Evolutionary conservation across 2,888 invertebrate genomes (phyloP).

Genomic region (Loripinus fragilis): DNA sequence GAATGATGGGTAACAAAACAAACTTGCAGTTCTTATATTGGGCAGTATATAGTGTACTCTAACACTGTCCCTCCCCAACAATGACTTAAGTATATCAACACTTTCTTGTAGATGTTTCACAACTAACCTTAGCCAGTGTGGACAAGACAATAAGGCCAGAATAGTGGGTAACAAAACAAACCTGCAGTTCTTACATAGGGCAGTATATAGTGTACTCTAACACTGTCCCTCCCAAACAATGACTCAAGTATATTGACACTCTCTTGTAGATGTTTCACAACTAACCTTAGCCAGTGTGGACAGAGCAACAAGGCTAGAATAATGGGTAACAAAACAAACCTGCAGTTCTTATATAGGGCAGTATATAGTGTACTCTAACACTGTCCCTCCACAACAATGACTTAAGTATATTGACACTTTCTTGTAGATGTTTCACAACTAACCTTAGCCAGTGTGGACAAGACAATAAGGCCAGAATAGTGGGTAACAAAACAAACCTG

Average conservation of each 20-base stretch:
- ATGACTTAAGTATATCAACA: background rate
- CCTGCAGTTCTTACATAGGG: background rate
- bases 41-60: background rate
- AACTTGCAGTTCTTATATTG: background rate
- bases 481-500: too few relatives aligned
- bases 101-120: background rate
- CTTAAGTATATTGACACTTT: background rate
- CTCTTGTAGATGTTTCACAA: background rate
- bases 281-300: too few relatives aligned
- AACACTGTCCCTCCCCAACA: background rate
- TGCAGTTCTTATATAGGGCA: background rate
- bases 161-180: too few relatives aligned
- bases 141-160: too few relatives aligned
- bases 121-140: too few relatives aligned
- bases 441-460: too few relatives aligned
- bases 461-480: too few relatives aligned
- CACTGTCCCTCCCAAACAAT: background rate
- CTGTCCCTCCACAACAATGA: background rate
- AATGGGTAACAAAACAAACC: too few relatives aligned
- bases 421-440: too few relatives aligned
- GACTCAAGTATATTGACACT: background rate
- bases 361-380: background rate
- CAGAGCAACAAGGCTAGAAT: too few relatives aligned
- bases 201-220: background rate
- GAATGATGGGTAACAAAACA: too few relatives aligned